Evolutionary conservation across 2,888 invertebrate species (phyloP), one percentile per base, ranked within the genome.

Genomic region (Antitype chi): DNA sequence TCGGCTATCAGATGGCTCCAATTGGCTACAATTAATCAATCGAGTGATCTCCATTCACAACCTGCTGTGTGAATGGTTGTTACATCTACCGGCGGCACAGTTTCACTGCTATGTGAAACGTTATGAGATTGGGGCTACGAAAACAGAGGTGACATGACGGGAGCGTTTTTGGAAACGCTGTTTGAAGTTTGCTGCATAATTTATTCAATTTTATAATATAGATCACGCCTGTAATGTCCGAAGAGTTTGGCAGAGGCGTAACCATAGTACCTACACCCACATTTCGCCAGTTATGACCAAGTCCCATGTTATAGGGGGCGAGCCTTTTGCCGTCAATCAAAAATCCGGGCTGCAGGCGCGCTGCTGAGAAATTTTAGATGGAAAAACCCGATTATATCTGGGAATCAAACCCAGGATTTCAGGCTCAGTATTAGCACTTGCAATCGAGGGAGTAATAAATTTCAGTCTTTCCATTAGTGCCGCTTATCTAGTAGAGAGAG

Each of bases 11-110:
- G 81, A 81, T 84, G 78, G 70, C 70, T 79, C 76, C 84, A 83
- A 87, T 84, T 78, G 80, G 80, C 76, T 70, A 85, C 82, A 88
- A 88, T 88, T 87, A 87, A 90, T 90, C 89, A 90, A 87, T 88
- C 84, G 81, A 85, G 74, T 78, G 89, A 84, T 89, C 85, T 87
- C 85, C 84, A 85, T 85, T 87, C 80, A 77, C 86, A 85, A 88
- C 89, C 88, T 89, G 90, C 79, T 86, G 79, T 86, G 84, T 86
- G 87, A 90, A 84, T 84, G 86, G 64, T 73, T 43, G 86, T 84
- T 87, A 87, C 82, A 85, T 88, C 84, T 74, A 83, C 78, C 77
- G 75, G 52, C 81, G 88, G 81, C 89, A 86, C 66, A 87, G 90
- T 90, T 90, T 90, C 89, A 79, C 76, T 76, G 76, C 79, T 74